Evolutionary conservation across 1,140 invertebrate species (phyloP), one percentile per base, ranked within the genome.

Genomic region (Drosophila rufa): DNA sequence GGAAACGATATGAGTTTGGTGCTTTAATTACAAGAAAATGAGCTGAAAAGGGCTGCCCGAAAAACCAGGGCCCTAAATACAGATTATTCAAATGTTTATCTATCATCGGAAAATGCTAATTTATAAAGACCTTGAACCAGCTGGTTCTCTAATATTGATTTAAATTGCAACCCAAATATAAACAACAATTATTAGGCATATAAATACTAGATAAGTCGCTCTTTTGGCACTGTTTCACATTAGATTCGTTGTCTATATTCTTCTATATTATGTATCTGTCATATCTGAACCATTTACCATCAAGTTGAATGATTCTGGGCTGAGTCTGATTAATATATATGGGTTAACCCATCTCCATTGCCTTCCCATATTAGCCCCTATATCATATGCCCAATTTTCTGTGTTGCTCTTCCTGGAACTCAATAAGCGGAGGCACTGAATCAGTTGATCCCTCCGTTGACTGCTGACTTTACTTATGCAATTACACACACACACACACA

Each of bases 371-470:
- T 61, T 42, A 43, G 38, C 66, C 47, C 46, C 19, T 50, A 51
- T 66, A 45, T 64, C 19, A 14, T 38, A 36, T 22, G 22, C 4
- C 25, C 58, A 42, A 12, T 64, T 33, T 57, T 45, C 5, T 12
- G 8, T 45, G 19, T 33, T 57, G 36, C 5, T 12, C 5, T 46
- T 30, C 36, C 60, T 12, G 30, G 17, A 62, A 67, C 73, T 71
- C 79, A 81, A 66, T 68, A 51, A 65, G 47, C 43, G 46, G 7
- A 27, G 30, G 58, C 43, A 30, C n/a, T 30, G 17, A 65, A 64
- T 65, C 60, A 51, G 45, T 30, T 55, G 53, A 36, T 58, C 51
- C 61, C 51, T 65, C 2, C 17, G 19, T 17, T 58, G 51, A 38
- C 51, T 55, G 51, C 51, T 40, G 51, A 55, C 51, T 55, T 55